phyloP scores from a whole-genome alignment of 2,113 vertebrate genomes.

The Hippopotamus amphibius region DNA sequence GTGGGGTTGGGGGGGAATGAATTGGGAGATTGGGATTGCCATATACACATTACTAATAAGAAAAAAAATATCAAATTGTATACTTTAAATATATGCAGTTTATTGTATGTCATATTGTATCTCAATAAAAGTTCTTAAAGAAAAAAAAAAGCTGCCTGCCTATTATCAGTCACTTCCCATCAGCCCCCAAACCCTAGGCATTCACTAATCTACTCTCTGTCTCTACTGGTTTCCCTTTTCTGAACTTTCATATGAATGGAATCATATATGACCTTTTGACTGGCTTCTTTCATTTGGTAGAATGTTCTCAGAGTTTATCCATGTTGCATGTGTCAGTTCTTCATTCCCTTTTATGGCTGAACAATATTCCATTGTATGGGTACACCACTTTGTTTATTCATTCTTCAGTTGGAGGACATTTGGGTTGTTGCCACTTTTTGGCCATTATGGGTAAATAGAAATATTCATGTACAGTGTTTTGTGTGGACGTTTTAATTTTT shows the following conservation, averaged over 20 bases:
- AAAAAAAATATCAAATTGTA: too few species aligned
- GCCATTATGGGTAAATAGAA: not conserved
- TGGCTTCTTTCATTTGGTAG: not conserved
- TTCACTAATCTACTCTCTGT: not conserved
- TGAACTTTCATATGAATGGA: not conserved
- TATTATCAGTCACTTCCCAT: not conserved
- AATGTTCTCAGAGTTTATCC: not conserved
- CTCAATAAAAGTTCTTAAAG: too few species aligned
- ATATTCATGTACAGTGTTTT: not conserved
- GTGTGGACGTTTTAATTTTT: not conserved
- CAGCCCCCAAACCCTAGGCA: not conserved
- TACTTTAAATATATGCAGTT: too few species aligned
- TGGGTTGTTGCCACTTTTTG: not conserved
- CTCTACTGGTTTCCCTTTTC: not conserved
- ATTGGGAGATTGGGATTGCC: too few species aligned
- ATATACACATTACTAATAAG: too few species aligned
- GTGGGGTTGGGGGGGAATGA: too few species aligned
- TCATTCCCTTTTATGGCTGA: not conserved
- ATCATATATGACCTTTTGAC: not conserved
- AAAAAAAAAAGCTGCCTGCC: not conserved
- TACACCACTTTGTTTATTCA: not conserved
- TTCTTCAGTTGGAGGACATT: not conserved
- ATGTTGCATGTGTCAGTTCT: not conserved
- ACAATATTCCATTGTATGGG: not conserved
- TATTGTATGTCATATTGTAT: too few species aligned